Percentiles rank a stretch among this genome's conserved stretches.
phyloP scores from a whole-genome alignment of 2,113 vertebrate genomes.

The Anoura caudifer region DNA sequence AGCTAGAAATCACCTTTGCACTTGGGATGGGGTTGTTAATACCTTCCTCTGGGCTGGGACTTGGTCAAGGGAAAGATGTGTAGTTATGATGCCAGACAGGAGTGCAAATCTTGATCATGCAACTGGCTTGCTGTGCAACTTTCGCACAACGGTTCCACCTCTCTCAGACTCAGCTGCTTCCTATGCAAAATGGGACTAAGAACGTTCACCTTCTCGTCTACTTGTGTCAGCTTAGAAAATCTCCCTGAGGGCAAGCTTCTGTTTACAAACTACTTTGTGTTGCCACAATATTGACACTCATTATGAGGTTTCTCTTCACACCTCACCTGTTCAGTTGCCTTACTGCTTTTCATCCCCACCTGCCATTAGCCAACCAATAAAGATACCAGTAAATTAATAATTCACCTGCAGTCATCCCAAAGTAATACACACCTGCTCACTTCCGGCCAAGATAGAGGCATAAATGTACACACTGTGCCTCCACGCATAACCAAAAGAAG shows the following conservation, averaged over 20 bases:
- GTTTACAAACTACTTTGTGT: not conserved
- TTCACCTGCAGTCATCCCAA: not conserved
- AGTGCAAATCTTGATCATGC: not conserved
- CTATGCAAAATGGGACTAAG: not conserved
- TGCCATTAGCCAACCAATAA: not conserved
- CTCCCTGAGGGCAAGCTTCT: not conserved
- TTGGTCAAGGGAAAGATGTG: not conserved
- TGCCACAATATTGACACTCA: not conserved
- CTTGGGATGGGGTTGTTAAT: not conserved
- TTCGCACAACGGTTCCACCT: not conserved
- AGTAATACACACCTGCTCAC: not conserved
- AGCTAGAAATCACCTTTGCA: not conserved
- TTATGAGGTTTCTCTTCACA: not conserved
- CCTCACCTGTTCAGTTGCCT: not conserved
- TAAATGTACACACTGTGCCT: too few species aligned
- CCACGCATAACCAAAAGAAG: too few species aligned
- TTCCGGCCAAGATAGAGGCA: too few species aligned
- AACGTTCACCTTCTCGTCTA: not conserved
- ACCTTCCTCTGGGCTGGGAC: not conserved
- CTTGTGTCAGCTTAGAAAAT: not conserved
- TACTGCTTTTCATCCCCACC: not conserved
- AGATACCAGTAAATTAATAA: not conserved
- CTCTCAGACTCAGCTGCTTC: not conserved
- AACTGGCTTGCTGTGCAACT: not conserved
- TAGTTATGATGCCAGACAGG: not conserved